These are phyloP conservation scores for Hylomyscus alleni DNA, from an alignment of 2,797 vertebrate species.

Conservation along the genomic window DNA sequence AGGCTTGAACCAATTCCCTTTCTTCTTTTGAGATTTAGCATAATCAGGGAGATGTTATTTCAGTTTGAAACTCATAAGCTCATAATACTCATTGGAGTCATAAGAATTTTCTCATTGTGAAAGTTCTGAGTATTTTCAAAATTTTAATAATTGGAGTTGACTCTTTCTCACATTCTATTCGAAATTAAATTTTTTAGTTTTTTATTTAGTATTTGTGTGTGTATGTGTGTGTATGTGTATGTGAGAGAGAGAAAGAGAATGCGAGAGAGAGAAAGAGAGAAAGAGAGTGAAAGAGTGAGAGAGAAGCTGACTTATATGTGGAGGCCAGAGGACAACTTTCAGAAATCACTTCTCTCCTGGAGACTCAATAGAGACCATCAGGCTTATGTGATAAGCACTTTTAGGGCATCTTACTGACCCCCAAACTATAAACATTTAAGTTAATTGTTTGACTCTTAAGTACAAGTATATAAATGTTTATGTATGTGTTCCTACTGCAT, in stretches of 20 bases:
- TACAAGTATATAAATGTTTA: conserved; percentile 33
- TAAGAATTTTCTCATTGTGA: conserved; percentile 17
- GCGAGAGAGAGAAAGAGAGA: neutral
- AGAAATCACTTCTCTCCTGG: neutral
- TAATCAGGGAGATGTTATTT: conserved; percentile 41
- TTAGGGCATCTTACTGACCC: neutral
- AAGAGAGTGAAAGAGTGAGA: neutral
- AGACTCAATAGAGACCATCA: neutral
- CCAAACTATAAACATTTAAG: neutral
- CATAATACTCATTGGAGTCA: neutral
- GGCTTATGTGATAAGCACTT: neutral
- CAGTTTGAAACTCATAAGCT: neutral
- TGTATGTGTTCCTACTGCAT: neutral
- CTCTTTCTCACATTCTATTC: conserved; percentile 21
- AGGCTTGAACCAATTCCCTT: conserved; percentile 11
- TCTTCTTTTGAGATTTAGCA: conserved; percentile 46
- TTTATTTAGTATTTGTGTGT: neutral
- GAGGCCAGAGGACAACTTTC: neutral
- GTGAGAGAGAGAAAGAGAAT: neutral
- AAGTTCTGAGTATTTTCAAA: conserved; percentile 58
- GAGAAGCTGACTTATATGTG: neutral
- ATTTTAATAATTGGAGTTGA: conserved; percentile 15
- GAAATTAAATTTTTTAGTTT: neutral
- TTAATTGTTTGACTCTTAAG: neutral
- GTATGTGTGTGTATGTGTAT: neutral